These are phyloP conservation scores for Drosophila malerkotliana DNA, from an alignment of 1,140 invertebrate genomes.

Conservation along the genomic window DNA sequence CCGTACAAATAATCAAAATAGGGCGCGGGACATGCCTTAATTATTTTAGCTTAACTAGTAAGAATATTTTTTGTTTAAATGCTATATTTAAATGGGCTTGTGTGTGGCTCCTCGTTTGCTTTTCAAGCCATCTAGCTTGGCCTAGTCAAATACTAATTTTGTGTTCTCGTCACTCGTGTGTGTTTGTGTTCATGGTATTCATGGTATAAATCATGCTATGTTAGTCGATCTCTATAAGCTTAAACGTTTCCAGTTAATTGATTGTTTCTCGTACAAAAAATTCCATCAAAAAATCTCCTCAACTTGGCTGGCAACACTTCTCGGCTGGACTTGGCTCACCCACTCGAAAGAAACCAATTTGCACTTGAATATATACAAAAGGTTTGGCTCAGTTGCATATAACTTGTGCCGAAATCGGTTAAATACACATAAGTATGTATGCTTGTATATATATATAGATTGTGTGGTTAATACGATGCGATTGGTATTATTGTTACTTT, in stretches of 20 bases:
- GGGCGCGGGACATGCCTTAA: slow-evolving; percentile 6
- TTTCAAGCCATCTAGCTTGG: slow-evolving; percentile 63
- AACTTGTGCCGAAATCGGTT: slow-evolving; percentile 51
- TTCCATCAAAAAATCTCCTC: slow-evolving; percentile 14
- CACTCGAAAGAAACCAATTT: slow-evolving; percentile 48
- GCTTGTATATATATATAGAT: slow-evolving; percentile 34
- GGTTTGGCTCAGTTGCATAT: slow-evolving; percentile 49
- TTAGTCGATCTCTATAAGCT: slow-evolving; percentile 33
- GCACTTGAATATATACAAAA: slow-evolving; percentile 52
- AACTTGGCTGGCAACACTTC: slow-evolving; percentile 28
- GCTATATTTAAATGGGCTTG: slow-evolving; percentile 55
- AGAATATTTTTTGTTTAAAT: slow-evolving; percentile 53
- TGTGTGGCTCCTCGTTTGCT: slow-evolving; percentile 39
- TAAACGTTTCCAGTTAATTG: slow-evolving; percentile 49
- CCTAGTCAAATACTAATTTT: slow-evolving; percentile 34
- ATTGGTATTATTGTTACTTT: slow-evolving; percentile 72
- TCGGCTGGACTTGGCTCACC: slow-evolving; percentile 12
- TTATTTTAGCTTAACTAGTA: slow-evolving; percentile 27
- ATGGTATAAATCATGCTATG: slow-evolving; percentile 62
- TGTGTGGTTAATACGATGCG: slow-evolving; percentile 57
- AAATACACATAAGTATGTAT: slow-evolving; percentile 21
- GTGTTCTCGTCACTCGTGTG: slow-evolving; percentile 27
- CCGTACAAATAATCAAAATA: slow-evolving; percentile 2
- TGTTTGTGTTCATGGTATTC: slow-evolving; percentile 36
- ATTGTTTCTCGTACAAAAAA: slow-evolving; percentile 60